Conservation (phyloP, 1,140 invertebrate genomes). For the Bursaphelenchus mucronatus region DNA sequence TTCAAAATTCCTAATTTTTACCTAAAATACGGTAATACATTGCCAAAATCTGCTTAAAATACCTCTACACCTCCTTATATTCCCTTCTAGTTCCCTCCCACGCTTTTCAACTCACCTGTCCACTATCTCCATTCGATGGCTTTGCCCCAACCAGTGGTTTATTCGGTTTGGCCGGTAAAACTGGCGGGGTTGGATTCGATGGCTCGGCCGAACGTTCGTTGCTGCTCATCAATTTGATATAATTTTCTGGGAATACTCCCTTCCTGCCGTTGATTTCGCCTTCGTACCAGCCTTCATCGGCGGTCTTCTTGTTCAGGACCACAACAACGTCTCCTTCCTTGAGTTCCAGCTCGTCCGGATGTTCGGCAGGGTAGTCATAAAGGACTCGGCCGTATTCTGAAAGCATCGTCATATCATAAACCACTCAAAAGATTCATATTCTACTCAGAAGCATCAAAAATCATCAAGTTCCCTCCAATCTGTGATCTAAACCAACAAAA, state of each 20-base stretch:
- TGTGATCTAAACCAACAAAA: too few species aligned
- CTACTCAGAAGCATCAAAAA: too few species aligned
- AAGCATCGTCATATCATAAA: not conserved
- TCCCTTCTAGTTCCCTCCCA: not conserved
- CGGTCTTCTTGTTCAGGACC: constrained; percentile 66
- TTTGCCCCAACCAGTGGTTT: not conserved
- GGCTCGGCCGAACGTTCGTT: not conserved
- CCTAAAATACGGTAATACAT: not conserved
- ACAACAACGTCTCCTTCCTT: constrained; percentile 60
- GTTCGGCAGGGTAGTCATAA: constrained; percentile 62
- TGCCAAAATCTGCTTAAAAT: not conserved
- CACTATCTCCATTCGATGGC: not conserved
- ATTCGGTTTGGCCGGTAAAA: not conserved
- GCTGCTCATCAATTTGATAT: constrained; percentile 63
- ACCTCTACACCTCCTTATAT: not conserved
- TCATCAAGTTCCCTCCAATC: too few species aligned
- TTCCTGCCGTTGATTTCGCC: constrained; percentile 81
- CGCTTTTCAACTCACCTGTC: not conserved
- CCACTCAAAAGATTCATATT: too few species aligned
- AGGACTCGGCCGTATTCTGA: constrained; percentile 60
- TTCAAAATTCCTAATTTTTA: too few species aligned
- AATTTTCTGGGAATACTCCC: constrained; percentile 95
- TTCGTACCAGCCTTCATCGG: constrained; percentile 93
- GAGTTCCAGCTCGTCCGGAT: constrained; percentile 63
- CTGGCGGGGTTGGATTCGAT: not conserved